Conservation (phyloP, 1,140 invertebrate genomes). For the Papilio dardanus region DNA sequence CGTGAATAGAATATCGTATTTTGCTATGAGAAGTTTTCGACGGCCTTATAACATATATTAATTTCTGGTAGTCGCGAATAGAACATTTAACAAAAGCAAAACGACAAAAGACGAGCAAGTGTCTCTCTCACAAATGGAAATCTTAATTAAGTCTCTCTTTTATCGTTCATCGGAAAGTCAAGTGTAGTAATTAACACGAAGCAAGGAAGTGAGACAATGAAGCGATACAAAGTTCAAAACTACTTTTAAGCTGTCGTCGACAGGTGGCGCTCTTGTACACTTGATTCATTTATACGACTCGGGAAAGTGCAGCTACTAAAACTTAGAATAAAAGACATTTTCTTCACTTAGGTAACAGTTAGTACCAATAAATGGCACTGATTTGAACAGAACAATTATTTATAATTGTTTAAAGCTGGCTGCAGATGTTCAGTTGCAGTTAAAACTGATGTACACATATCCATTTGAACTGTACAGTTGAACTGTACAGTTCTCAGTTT, state of each 20-base stretch:
- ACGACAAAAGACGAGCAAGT: not conserved
- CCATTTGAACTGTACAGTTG: too few relatives aligned
- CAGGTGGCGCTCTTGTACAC: not conserved
- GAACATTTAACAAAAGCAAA: not conserved
- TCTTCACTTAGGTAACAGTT: too few relatives aligned
- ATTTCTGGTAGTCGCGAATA: not conserved
- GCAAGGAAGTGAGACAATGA: not conserved
- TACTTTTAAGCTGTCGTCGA: not conserved
- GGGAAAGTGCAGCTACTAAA: not conserved
- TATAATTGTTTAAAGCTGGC: not conserved
- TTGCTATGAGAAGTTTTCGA: too few relatives aligned
- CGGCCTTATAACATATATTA: not conserved
- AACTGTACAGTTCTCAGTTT: too few relatives aligned
- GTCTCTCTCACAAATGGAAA: not conserved
- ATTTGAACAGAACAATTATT: not conserved
- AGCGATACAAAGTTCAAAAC: not conserved
- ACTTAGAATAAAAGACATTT: too few relatives aligned
- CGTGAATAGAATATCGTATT: too few relatives aligned
- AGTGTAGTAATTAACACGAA: constrained; percentile 1
- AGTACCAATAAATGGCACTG: not conserved
- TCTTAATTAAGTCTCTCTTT: constrained; percentile 2
- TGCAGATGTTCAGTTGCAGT: too few relatives aligned
- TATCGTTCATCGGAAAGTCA: constrained; percentile 8
- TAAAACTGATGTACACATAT: too few relatives aligned
- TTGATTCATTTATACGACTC: not conserved